Evolutionary conservation across 2,888 invertebrate genomes (phyloP), one percentile per base, ranked within the genome.

Genomic region (Polyommatus icarus): DNA sequence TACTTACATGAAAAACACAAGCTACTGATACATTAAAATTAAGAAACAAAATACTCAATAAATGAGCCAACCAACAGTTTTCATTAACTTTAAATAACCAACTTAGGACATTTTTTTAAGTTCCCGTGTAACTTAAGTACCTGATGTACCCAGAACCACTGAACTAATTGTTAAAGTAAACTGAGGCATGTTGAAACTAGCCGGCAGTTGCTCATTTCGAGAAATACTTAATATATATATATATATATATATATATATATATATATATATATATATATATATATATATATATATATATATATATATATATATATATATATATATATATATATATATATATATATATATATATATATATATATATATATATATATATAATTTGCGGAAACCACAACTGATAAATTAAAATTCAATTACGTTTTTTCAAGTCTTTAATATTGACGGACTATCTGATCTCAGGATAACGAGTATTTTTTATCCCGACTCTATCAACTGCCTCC

Each of bases 381-480:
- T 67, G 67, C 67, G 67, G 15, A 29, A 29, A 67, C 67, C 29
- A 67, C 67, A 1, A 32, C 18, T 18, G 18, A 67, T 67, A 67
- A 67, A 67, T 67, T 12, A 67, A 67, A 18, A 6, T 67, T 32
- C 67, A 67, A 67, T 67, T 67, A 67, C 29, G 15, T 67, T 67
- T 67, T 67, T 29, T 67, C 67, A 18, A 32, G 67, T 32, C 15
- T 18, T 32, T 18, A 67, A 67, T 67, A 67, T 67, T 29, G 67
- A 15, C 67, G 29, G 67, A 32, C 29, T 32, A 24, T 61, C 18
- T 67, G 67, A 67, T 67, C 29, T 67, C 67, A 18, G 29, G 67
- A 67, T 67, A 29, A 67, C 67, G 29, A 67, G 29, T 29, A 67
- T 67, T 67, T 67, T 67, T 67, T 67, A 24, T 15, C 15, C 12